These are phyloP conservation scores for Drosophila yakuba DNA, from an alignment of 1,140 invertebrate genomes.

Conservation along the genomic window DNA sequence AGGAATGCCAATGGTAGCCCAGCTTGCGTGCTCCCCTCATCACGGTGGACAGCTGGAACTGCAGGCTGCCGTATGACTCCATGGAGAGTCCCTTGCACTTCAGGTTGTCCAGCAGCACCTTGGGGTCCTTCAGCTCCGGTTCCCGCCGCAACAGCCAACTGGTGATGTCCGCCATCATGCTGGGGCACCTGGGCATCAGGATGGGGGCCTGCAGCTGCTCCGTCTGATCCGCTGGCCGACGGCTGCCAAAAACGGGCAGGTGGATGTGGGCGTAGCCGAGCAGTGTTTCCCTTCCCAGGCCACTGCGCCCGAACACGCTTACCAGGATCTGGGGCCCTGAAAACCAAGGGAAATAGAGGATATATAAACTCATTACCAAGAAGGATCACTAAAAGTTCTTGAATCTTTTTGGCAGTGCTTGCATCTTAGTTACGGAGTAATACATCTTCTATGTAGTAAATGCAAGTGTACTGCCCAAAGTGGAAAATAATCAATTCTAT, in stretches of 20 bases:
- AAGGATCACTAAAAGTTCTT: too few species aligned
- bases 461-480: too few species aligned
- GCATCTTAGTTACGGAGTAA: too few species aligned
- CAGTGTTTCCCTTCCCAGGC: constrained; percentile 66
- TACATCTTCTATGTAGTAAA: too few species aligned
- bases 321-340: constrained; percentile 84
- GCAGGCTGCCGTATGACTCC: constrained; percentile 65
- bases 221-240: constrained; percentile 16
- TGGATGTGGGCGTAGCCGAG: constrained; percentile 82
- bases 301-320: constrained; percentile 81
- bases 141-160: constrained; percentile 76
- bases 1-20: constrained; percentile 69
- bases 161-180: constrained; percentile 69
- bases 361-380: too few species aligned
- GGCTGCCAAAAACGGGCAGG: constrained; percentile 72
- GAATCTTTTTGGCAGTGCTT: too few species aligned
- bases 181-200: constrained; percentile 69
- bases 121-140: constrained; percentile 79
- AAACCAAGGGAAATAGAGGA: too few species aligned
- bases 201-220: constrained; percentile 60
- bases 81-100: constrained; percentile 76
- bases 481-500: background rate
- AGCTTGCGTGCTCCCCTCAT: constrained; percentile 64
- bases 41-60: constrained; percentile 58
- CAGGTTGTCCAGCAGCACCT: constrained; percentile 68